These are phyloP conservation scores for Acrossocheilus wenchowensis DNA, from an alignment of 2,797 vertebrate species.

Conservation along the genomic window DNA sequence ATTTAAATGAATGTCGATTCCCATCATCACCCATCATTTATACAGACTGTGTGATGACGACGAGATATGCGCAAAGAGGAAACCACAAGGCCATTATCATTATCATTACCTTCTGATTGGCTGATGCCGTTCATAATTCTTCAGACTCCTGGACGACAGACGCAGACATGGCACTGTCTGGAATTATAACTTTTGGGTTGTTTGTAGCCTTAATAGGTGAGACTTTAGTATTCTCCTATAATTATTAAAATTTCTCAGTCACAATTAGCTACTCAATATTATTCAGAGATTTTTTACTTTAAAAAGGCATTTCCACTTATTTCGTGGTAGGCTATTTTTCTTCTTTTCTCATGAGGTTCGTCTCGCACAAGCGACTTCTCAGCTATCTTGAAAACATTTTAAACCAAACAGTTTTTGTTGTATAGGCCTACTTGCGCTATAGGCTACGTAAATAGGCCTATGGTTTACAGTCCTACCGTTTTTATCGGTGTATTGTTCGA, in stretches of 20 bases:
- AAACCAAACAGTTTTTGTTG: not conserved
- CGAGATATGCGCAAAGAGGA: not conserved
- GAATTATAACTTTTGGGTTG: not conserved
- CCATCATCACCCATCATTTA: not conserved
- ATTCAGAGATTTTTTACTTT: not conserved
- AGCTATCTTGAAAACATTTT: not conserved
- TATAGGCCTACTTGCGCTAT: not conserved
- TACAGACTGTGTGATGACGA: not conserved
- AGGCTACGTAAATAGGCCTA: not conserved
- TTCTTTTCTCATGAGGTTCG: not conserved
- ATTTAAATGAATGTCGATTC: not conserved
- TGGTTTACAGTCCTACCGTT: not conserved
- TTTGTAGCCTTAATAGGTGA: not conserved
- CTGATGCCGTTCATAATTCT: not conserved
- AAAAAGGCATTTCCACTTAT: not conserved
- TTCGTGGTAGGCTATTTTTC: not conserved
- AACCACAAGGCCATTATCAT: constrained; percentile 6
- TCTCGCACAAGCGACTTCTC: not conserved
- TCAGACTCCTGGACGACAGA: not conserved
- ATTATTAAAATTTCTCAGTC: not conserved
- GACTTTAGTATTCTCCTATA: not conserved
- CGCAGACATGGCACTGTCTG: not conserved
- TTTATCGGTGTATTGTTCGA: not conserved
- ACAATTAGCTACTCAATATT: not conserved
- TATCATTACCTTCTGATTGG: not conserved